A percentile compares a stretch with the other conserved stretches of the same genome.
Conservation (phyloP, 2,797 vertebrate genomes). For the Nasua narica region DNA sequence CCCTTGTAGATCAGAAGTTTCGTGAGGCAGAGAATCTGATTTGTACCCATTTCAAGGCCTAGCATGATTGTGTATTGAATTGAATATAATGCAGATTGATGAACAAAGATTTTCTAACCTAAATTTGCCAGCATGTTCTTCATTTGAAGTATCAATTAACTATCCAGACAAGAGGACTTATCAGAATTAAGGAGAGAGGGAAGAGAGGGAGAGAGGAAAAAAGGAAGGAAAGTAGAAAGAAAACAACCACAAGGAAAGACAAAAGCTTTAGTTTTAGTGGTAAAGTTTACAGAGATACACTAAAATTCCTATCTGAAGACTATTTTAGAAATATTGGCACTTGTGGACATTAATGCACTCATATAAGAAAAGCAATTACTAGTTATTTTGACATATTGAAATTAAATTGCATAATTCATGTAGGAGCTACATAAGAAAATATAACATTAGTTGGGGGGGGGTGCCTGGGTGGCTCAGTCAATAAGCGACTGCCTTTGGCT, state of each 20-base stretch:
- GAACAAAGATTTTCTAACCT: not conserved
- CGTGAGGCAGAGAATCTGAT: not conserved
- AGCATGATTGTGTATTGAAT: not conserved
- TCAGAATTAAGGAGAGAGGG: not conserved
- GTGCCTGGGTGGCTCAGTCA: no score
- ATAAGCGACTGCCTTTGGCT: no score
- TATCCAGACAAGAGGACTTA: not conserved
- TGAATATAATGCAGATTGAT: not conserved
- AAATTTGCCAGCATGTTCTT: not conserved
- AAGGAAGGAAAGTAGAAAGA: conserved; percentile 61
- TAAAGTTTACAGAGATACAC: not conserved
- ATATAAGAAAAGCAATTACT: not conserved
- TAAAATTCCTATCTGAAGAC: not conserved
- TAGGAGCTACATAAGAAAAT: not conserved
- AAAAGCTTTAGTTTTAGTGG: not conserved
- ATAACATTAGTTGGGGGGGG: not conserved
- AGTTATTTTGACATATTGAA: not conserved
- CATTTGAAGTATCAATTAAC: not conserved
- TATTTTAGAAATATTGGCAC: not conserved
- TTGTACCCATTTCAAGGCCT: not conserved
- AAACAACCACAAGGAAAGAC: not conserved
- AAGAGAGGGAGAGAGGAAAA: not conserved
- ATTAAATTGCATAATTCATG: not conserved
- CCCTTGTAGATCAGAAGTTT: not conserved
- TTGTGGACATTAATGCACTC: not conserved